Evolutionary conservation across 2,888 invertebrate species (phyloP), one percentile per base, ranked within the genome.

Genomic region (Lysandra coridon): DNA sequence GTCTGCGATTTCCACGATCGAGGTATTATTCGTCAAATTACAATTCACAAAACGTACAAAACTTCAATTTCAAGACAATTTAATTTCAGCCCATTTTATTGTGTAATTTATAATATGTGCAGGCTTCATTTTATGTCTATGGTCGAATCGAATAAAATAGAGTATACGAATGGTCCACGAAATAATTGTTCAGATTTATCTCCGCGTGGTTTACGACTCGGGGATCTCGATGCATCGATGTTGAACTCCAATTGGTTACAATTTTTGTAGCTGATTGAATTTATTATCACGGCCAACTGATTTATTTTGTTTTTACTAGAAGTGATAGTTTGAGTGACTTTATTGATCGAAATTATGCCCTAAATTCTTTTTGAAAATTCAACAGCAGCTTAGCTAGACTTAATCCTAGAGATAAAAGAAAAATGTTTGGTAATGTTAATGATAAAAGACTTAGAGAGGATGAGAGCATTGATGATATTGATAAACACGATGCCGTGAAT

Each of bases 141-240:
- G 69, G 92, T 87, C 84, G 87, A 86, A 88, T 89, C 83, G 83
- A 86, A 87, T 87, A 85, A 88, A 89, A 88, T 87, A 85, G 85
- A 84, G 86, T 86, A 85, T 87, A 86, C 85, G 85, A 87, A 87
- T 87, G 85, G 86, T 83, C 86, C 83, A 86, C 84, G 86, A 88
- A 87, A 89, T 89, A 88, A 91, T 90, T 90, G 89, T 89, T 87
- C 84, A 84, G 86, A 86, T 89, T 88, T 88, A 89, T 90, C 86
- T 88, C 82, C 82, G 80, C 80, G 84, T 87, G 87, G 86, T 88
- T 89, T 89, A 88, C 85, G 84, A 84, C 83, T 84, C 86, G 86
- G 82, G 80, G 82, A 85, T 84, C 82, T 49, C 49, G 30, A 44
- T 75, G 75, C 49, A 49, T 14, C 69, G 69, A 69, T 69, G 69